Conservation (phyloP, 2,888 invertebrate genomes). For the Nomada ruficornis region DNA sequence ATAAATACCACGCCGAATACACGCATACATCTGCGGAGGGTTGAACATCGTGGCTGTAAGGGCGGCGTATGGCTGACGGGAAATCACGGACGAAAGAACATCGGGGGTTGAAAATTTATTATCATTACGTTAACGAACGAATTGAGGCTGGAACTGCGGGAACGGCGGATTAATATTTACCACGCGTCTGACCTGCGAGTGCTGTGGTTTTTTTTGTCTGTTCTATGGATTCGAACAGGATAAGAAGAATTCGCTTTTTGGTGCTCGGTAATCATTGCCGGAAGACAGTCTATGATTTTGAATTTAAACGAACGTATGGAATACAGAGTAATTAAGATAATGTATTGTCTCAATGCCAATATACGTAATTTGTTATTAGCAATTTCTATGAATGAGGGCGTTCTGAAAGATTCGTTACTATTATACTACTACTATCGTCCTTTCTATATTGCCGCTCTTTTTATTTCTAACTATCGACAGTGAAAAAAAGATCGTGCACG, state of each 20-base stretch:
- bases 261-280: not conserved
- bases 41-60: not conserved
- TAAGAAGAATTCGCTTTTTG: not conserved
- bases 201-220: not conserved
- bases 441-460: too few relatives aligned
- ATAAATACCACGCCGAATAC: constrained; percentile 28
- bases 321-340: too few relatives aligned
- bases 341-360: too few relatives aligned
- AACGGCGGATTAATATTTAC: constrained; percentile 21
- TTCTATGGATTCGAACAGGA: not conserved
- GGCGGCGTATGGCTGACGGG: constrained; percentile 22
- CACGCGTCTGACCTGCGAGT: constrained; percentile 6
- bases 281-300: not conserved
- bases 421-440: not conserved
- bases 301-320: not conserved
- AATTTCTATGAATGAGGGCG: too few relatives aligned
- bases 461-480: not conserved
- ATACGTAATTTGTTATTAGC: too few relatives aligned
- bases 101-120: constrained; percentile 29
- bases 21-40: not conserved
- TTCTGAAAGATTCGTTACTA: too few relatives aligned
- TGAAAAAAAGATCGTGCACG: not conserved
- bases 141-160: not conserved
- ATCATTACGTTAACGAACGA: constrained; percentile 20
- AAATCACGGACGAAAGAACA: constrained; percentile 47